phyloP scores from a whole-genome alignment of 2,113 vertebrate species.

The Capreolus pygargus region DNA sequence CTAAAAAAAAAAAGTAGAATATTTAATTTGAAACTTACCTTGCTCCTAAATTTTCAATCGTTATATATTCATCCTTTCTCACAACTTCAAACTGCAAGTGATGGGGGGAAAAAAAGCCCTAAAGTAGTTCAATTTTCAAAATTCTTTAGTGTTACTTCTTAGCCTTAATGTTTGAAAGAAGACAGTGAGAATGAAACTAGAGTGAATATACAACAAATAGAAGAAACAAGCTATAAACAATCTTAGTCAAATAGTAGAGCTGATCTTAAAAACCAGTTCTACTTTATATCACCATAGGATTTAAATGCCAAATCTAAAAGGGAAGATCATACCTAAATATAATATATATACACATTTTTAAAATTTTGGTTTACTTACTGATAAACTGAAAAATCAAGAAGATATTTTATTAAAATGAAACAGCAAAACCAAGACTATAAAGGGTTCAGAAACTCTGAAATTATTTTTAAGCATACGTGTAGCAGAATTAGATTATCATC shows the following conservation, averaged over 20 bases:
- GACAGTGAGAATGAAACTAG: neutral
- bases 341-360: neutral
- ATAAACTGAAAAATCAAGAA: constrained; percentile 24
- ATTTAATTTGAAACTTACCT: constrained; percentile 66
- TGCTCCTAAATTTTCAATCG: constrained; percentile 74
- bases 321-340: neutral
- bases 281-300: neutral
- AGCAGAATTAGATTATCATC: neutral
- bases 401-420: constrained; percentile 9
- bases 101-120: constrained; percentile 11
- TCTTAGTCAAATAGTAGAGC: neutral
- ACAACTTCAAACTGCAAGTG: constrained; percentile 74
- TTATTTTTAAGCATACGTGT: neutral
- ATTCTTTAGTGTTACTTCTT: constrained; percentile 30
- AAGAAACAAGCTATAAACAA: constrained; percentile 16
- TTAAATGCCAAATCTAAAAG: constrained; percentile 38
- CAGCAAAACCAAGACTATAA: neutral
- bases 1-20: neutral
- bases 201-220: constrained; percentile 14
- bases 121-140: constrained; percentile 52
- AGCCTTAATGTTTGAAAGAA: constrained; percentile 29
- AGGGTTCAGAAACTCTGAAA: neutral
- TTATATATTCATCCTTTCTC: constrained; percentile 70
- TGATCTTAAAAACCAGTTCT: neutral
- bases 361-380: neutral